Evolutionary conservation across 2,797 vertebrate species (phyloP).

Genomic region (Clarias fuscus): DNA sequence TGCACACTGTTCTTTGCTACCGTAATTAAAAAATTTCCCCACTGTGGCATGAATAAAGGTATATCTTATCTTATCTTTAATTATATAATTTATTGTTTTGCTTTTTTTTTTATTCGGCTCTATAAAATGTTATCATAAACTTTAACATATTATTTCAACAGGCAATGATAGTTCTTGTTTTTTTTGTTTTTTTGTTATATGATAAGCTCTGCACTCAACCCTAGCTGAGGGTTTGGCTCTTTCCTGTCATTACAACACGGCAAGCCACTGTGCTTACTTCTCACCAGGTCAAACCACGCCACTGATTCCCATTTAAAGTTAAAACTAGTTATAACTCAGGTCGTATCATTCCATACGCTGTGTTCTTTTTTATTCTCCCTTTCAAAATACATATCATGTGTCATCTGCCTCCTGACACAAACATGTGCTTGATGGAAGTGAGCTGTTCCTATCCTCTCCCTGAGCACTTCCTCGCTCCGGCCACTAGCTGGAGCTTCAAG

Average conservation of each 20-base stretch:
- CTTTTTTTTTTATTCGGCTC: no score
- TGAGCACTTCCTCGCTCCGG: background rate
- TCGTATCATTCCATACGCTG: background rate
- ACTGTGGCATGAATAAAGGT: no score
- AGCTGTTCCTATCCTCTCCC: constrained; percentile 15
- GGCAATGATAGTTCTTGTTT: background rate
- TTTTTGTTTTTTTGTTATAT: background rate
- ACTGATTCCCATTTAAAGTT: background rate
- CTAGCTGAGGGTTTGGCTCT: background rate
- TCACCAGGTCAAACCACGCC: background rate
- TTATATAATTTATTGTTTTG: no score
- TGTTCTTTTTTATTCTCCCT: constrained; percentile 28
- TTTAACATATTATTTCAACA: background rate
- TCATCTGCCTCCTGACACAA: constrained; percentile 74
- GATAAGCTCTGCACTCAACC: background rate
- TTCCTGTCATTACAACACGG: background rate
- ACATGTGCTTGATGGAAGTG: constrained; percentile 83
- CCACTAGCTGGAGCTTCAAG: constrained; percentile 45
- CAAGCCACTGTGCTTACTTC: no score
- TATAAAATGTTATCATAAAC: no score
- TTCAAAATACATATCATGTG: constrained; percentile 72
- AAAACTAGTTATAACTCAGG: no score
- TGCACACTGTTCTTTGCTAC: no score
- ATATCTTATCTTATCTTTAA: no score
- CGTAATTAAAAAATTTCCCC: no score